Evolutionary conservation across 2,113 vertebrate species (phyloP).

Genomic region (Cromileptes altivelis): DNA sequence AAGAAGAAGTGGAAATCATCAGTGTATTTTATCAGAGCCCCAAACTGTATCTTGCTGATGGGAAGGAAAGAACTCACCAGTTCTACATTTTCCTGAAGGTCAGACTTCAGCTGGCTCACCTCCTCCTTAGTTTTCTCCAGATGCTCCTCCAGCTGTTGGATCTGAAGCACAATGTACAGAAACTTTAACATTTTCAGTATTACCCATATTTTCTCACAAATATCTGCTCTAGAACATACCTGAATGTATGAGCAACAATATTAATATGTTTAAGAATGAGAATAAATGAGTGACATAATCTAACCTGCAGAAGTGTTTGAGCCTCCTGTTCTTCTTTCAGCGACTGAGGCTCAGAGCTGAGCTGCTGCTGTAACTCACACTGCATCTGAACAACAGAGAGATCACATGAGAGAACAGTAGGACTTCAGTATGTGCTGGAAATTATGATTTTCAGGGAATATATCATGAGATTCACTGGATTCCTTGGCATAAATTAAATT

Average conservation of each 20-base stretch:
- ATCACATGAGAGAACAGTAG: neutral
- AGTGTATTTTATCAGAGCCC: no score
- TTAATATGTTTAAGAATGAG: neutral
- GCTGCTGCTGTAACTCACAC: constrained; percentile 41
- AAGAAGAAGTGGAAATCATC: no score
- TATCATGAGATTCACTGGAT: no score
- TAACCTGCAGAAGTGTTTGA: constrained; percentile 26
- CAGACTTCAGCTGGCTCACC: constrained; percentile 69
- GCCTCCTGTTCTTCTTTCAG: constrained; percentile 34
- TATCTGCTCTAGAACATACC: neutral
- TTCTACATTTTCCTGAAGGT: constrained; percentile 72
- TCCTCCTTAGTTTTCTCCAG: constrained; percentile 59
- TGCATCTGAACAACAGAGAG: constrained; percentile 26
- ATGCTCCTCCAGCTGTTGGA: constrained; percentile 68
- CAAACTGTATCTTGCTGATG: no score
- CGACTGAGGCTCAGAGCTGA: constrained; percentile 5
- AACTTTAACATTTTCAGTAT: neutral
- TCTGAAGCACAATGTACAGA: constrained; percentile 34
- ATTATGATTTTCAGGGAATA: neutral
- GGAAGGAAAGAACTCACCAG: constrained; percentile 47
- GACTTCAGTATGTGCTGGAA: neutral
- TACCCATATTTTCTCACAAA: neutral
- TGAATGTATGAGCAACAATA: neutral
- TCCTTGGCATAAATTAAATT: no score
- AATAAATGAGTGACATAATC: neutral